Evolutionary conservation across 2,113 vertebrate genomes (phyloP).

Genomic region (Mellivora capensis): DNA sequence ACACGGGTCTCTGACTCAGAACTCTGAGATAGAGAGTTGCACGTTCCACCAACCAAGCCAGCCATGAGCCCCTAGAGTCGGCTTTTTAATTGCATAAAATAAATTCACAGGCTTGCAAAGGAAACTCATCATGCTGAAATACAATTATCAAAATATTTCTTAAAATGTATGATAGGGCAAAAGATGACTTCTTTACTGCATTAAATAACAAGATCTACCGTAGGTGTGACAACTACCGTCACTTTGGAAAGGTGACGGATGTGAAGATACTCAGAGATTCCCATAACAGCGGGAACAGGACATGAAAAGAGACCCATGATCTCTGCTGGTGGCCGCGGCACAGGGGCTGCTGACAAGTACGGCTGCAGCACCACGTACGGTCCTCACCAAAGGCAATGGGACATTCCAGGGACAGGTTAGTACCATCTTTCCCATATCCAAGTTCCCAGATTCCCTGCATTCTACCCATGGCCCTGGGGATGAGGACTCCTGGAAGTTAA

Average conservation of each 20-base stretch:
- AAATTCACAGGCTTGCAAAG: not conserved
- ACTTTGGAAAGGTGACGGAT: not conserved
- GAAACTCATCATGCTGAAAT: not conserved
- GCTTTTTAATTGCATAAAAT: not conserved
- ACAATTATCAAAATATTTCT: not conserved
- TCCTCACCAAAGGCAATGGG: not conserved
- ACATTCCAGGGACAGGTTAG: not conserved
- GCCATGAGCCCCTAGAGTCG: not conserved
- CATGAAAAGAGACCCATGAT: not conserved
- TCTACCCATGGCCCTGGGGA: not conserved
- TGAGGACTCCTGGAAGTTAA: not conserved
- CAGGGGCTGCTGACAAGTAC: not conserved
- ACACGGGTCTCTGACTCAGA: not conserved
- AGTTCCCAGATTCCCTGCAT: not conserved
- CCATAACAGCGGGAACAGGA: fast-evolving
- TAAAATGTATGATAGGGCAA: not conserved
- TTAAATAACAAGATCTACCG: not conserved
- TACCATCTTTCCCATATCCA: not conserved
- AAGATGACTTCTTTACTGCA: not conserved
- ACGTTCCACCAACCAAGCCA: not conserved
- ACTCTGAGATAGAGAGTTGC: too few relatives aligned
- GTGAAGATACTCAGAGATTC: not conserved
- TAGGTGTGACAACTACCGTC: not conserved
- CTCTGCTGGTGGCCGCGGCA: not conserved
- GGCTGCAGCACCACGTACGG: not conserved